Evolutionary conservation across 2,888 invertebrate genomes (phyloP).

Genomic region (Molorchus minor): DNA sequence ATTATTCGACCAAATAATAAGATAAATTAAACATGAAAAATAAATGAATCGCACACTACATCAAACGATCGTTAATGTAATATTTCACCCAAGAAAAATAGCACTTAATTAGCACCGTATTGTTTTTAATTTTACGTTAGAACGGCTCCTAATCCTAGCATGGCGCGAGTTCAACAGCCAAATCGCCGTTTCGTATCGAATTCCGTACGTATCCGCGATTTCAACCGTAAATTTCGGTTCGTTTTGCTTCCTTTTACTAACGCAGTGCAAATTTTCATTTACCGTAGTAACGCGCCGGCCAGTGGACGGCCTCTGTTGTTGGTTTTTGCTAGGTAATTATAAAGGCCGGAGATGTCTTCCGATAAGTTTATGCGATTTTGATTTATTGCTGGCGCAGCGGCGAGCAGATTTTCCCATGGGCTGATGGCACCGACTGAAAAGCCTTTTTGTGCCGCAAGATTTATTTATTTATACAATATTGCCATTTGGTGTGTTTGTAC

Average conservation of each 20-base stretch:
- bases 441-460: not conserved
- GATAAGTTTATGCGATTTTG: slow-evolving; percentile 25
- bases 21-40: too few relatives aligned
- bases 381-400: slow-evolving; percentile 27
- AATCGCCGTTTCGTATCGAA: not conserved
- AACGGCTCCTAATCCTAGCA: not conserved
- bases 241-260: not conserved
- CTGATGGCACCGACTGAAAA: not conserved
- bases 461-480: not conserved
- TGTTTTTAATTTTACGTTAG: not conserved
- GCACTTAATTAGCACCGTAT: not conserved
- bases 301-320: slow-evolving; percentile 13
- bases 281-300: not conserved
- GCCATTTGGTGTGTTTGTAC: not conserved
- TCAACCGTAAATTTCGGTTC: not conserved
- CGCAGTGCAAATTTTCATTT: not conserved
- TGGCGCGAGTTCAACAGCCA: slow-evolving; percentile 5
- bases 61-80: too few relatives aligned
- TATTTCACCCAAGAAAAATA: not conserved
- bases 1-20: too few relatives aligned
- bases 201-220: not conserved
- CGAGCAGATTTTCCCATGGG: not conserved
- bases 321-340: slow-evolving; percentile 33
- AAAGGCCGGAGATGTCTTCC: slow-evolving; percentile 27
- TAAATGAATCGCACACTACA: too few relatives aligned